Base-by-base conservation (phyloP, 2,888 invertebrate species). In the Hypselothyrea guttata region DNA sequence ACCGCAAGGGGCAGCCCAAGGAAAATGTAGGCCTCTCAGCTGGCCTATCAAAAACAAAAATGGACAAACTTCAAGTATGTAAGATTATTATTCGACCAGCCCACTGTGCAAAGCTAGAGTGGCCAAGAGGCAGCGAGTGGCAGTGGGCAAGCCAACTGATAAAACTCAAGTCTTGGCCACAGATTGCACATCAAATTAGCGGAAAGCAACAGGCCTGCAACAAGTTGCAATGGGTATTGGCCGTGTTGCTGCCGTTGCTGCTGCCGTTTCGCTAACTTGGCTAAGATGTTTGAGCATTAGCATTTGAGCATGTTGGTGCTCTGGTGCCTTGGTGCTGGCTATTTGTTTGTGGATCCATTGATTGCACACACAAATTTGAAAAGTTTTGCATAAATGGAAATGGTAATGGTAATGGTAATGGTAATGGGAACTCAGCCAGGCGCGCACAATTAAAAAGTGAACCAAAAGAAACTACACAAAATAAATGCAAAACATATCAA, bases 121-220 rank as follows among this genome's bases (percentile, higher is more conserved):
- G 11, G 37, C 30, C 28, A 37, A 4, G 27, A 11, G 67, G 55
- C 45, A 67, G 60, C 15, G 28, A 40, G 44, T 9, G 12, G 31
- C 40, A 47, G 41, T 46, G 53, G 33, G 34, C 2, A 31, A 27
- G 16, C 45, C 16, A 11, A 22, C 60, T 60, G 34, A 57, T 55
- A 62, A 52, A 51, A 46, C 30, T 27, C 30, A 44, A 70, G 60
- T 46, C 46, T 27, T 52, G 60, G 52, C 22, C 41, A 22, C 56
- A 48, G 54, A 49, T 59, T 61, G 62, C 56, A 70, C 81, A 64
- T 79, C 72, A 79, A 77, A 84, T 77, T 79, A 77, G 84, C 84
- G 76, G 76, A 72, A 79, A 79, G 84, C 75, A 78, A 71, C 62
- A 68, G 56, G n/a, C n/a, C 35, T 77, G 58, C 60, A 61, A 84